Percentiles rank a stretch among this genome's conserved stretches.
These are phyloP conservation scores for Herpailurus yagouaroundi DNA, from an alignment of 2,113 vertebrate genomes.

Conservation along the genomic window DNA sequence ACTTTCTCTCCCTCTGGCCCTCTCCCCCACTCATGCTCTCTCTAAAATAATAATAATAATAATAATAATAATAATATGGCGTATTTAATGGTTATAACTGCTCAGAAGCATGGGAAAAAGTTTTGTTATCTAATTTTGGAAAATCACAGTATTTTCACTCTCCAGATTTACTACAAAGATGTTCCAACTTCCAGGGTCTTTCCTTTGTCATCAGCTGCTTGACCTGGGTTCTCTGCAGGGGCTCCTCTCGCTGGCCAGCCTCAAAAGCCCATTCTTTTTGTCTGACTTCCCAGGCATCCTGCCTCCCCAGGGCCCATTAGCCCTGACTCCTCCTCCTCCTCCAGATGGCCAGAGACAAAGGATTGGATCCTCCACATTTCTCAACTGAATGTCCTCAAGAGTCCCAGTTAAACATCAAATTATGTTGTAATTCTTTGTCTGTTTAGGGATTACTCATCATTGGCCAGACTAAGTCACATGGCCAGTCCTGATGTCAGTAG, in stretches of 20 bases:
- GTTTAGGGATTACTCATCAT: no score
- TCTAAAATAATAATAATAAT: no score
- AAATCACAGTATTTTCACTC: not conserved
- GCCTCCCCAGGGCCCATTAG: not conserved
- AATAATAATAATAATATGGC: no score
- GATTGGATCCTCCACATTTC: not conserved
- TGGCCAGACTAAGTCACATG: not conserved
- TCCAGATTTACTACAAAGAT: not conserved
- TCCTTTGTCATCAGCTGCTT: no score
- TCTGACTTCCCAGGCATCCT: not conserved
- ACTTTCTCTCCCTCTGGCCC: no score
- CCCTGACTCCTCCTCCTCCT: no score
- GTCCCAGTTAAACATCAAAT: not conserved
- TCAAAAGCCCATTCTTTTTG: not conserved
- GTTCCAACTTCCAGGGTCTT: no score
- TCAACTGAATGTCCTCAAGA: not conserved
- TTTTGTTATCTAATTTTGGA: not conserved
- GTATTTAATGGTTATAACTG: not conserved
- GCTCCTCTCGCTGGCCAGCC: not conserved
- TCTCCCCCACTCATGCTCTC: no score
- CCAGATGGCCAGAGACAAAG: not conserved
- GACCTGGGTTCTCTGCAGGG: not conserved
- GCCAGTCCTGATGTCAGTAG: not conserved
- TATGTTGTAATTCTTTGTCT: not conserved
- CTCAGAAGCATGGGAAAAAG: rapidly evolving